These are phyloP conservation scores for Tragulus kanchil DNA, from an alignment of 2,113 vertebrate species.

Conservation along the genomic window DNA sequence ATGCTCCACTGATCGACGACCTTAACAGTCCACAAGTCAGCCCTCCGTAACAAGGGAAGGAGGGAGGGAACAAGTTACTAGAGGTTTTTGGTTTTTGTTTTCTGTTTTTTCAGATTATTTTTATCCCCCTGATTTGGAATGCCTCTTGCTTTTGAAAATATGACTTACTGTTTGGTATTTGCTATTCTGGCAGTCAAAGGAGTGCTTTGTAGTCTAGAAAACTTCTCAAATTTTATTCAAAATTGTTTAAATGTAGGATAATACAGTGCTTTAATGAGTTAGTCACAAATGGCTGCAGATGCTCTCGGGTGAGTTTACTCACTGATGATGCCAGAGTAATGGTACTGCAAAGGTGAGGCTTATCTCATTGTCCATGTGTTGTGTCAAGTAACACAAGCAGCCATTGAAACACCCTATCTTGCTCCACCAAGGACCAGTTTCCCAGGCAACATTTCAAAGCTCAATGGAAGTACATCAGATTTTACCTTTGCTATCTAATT, in stretches of 20 bases:
- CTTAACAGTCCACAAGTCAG: too few relatives aligned
- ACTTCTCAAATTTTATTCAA: background rate
- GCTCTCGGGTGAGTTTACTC: background rate
- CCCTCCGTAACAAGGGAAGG: background rate
- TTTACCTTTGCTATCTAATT: background rate
- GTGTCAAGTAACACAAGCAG: background rate
- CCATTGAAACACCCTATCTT: background rate
- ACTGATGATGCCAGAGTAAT: background rate
- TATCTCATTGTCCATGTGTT: background rate
- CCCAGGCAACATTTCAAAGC: background rate
- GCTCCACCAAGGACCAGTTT: background rate
- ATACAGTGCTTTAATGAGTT: background rate
- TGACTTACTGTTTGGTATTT: background rate
- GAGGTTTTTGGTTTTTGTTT: background rate
- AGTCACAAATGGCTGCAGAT: background rate
- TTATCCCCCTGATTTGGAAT: background rate
- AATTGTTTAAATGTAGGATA: background rate
- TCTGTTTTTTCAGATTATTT: background rate
- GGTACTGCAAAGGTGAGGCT: background rate
- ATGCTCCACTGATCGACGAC: too few relatives aligned
- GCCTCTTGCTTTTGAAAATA: conserved; percentile 14
- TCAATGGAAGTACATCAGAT: background rate
- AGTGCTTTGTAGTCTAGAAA: background rate
- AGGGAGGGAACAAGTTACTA: background rate
- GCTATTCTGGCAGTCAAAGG: background rate